Percentiles rank a stretch among this genome's conserved stretches.
phyloP scores from a whole-genome alignment of 2,797 vertebrate genomes.

The Coracias cyanogaster region DNA sequence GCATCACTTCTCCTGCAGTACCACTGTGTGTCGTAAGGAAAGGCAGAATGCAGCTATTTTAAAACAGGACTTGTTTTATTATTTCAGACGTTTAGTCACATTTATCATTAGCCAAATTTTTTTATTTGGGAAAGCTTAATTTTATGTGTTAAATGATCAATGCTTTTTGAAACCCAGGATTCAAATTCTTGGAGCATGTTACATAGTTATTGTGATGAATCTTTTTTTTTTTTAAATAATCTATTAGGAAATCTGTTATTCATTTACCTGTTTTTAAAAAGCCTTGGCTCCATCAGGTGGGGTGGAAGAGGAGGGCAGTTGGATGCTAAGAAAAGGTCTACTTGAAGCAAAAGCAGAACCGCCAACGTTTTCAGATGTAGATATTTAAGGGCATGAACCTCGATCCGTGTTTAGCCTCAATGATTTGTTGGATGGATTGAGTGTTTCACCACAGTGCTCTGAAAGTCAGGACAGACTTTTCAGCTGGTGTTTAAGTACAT shows the following conservation, averaged over 20 bases:
- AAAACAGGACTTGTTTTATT: background rate
- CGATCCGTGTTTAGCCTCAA: constrained; percentile 35
- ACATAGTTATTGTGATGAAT: background rate
- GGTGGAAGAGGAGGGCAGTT: background rate
- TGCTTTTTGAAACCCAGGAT: background rate
- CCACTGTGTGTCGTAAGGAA: background rate
- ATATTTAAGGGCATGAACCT: background rate
- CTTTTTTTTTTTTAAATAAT: background rate
- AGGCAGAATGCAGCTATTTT: background rate
- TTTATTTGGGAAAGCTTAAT: background rate
- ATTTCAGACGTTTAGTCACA: background rate
- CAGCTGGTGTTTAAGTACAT: background rate
- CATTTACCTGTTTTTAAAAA: background rate
- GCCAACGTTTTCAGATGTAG: background rate
- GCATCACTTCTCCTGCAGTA: background rate
- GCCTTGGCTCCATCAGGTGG: background rate
- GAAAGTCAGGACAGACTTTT: background rate
- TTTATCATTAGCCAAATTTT: background rate
- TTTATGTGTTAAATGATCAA: background rate
- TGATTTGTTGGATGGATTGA: background rate
- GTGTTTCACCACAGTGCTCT: background rate
- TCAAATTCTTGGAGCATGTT: background rate
- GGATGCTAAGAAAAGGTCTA: background rate
- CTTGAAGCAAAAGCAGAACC: background rate
- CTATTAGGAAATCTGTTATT: background rate